These are phyloP conservation scores for Diarsia mendica DNA, from an alignment of 2,888 invertebrate species.

Conservation along the genomic window DNA sequence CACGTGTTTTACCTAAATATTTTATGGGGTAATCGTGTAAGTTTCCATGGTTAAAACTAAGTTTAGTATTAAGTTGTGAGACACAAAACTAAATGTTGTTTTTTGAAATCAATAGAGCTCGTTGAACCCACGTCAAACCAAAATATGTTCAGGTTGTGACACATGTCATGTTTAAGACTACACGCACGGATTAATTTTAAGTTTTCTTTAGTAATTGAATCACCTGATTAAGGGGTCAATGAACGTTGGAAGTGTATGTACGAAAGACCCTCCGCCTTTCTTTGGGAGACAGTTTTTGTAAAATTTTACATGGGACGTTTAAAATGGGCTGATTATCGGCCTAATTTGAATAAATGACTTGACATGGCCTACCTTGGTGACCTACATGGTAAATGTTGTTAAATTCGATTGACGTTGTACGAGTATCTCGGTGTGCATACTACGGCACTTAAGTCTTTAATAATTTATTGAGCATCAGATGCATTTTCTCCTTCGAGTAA, in stretches of 20 bases:
- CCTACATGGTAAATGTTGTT: no score
- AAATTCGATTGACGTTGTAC: background rate
- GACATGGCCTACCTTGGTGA: no score
- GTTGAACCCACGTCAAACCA: background rate
- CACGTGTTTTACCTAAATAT: background rate
- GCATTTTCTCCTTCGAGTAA: slow-evolving; percentile 9
- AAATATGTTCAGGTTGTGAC: background rate
- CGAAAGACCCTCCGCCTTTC: no score
- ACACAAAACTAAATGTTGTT: background rate
- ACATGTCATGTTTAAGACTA: background rate
- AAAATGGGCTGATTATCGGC: no score
- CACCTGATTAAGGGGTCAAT: background rate
- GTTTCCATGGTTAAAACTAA: background rate
- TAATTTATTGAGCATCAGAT: slow-evolving; percentile 7
- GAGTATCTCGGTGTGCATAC: background rate
- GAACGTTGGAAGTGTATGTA: background rate
- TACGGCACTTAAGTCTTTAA: background rate
- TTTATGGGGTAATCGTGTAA: background rate
- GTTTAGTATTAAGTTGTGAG: background rate
- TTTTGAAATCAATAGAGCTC: slow-evolving; percentile 21
- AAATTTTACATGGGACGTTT: no score
- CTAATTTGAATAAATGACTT: no score
- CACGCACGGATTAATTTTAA: background rate
- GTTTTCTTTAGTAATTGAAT: background rate
- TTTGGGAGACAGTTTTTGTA: no score